Evolutionary conservation across 1,140 invertebrate species (phyloP), one percentile per base, ranked within the genome.

Genomic region (Habropoda laboriosa): DNA sequence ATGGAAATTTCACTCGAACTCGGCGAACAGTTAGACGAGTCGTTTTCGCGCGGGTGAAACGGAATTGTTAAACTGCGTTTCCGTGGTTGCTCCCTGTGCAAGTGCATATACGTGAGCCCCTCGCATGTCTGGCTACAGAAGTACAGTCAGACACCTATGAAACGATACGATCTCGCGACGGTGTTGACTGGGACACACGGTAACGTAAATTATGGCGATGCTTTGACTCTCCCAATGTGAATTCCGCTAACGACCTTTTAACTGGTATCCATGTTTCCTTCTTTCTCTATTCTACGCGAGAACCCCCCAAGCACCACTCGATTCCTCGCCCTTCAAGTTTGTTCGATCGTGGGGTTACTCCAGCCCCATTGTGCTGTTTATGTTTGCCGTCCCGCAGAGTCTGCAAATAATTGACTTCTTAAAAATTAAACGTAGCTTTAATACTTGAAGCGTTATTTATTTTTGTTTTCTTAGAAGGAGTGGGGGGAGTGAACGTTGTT

Each of bases 111-210:
- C 1, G 18, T n/a, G 27, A 21, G 27, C 12, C 12, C 21, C 13
- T 68, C 63, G 82, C 79, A 81, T 77, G 81, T 47, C 79, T 49
- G 55, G 53, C 21, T 27, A 61, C 55, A 47, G 80, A 57, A 77
- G 68, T 49, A 63, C 72, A 68, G 79, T 74, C 58, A 85, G 83
- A 85, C 82, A 85, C 72, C 73, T 81, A 38, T 45, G 38, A 42
- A 40, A 47, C 51, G 86, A 87, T 87, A 87, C 63, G 85, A 87
- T 87, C 86, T 87, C 80, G 76, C 68, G 79, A 82, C 76, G 68
- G 85, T 82, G 83, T 87, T 74, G 85, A 87, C 77, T 84, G 73
- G 75, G 80, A 87, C 80, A 70, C 78, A 79, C 64, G 64, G 68
- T 63, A 83, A 68, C 58, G 79, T 87, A 64, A 88, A 85, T 88